A percentile compares a stretch with the other conserved stretches of the same genome.
Evolutionary conservation across 2,888 invertebrate genomes (phyloP).

Genomic region (Cantharis lateralis): DNA sequence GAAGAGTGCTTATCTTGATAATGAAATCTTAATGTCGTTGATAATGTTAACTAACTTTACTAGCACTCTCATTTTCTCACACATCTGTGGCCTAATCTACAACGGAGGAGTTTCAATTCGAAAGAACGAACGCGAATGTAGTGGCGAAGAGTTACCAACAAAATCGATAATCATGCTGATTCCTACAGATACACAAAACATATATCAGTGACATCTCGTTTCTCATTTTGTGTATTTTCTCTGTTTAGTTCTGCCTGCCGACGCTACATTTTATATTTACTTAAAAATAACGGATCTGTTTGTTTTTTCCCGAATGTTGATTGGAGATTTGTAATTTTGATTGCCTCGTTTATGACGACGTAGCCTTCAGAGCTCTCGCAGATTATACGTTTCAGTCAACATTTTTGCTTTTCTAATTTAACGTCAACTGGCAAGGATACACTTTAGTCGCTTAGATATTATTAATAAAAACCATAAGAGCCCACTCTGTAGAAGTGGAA

Average conservation of each 20-base stretch:
- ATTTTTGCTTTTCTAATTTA: background rate
- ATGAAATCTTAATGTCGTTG: background rate
- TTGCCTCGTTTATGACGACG: slow-evolving; percentile 15
- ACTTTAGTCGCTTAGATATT: background rate
- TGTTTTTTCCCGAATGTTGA: slow-evolving; percentile 25
- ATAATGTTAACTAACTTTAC: slow-evolving; percentile 20
- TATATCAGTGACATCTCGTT: slow-evolving; percentile 39
- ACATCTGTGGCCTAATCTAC: slow-evolving; percentile 22
- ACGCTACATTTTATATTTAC: slow-evolving; percentile 18
- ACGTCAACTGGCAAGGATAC: background rate
- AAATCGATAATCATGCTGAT: slow-evolving; percentile 38
- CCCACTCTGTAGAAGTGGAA: slow-evolving; percentile 4
- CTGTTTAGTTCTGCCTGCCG: slow-evolving; percentile 15
- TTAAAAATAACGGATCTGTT: slow-evolving; percentile 17
- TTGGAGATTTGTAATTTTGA: slow-evolving; percentile 25
- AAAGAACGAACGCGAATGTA: slow-evolving; percentile 14
- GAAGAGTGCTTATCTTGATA: background rate
- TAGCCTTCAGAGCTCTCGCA: background rate
- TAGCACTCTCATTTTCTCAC: slow-evolving; percentile 23
- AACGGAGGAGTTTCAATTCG: slow-evolving; percentile 22
- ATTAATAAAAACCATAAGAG: background rate
- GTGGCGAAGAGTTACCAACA: slow-evolving; percentile 22
- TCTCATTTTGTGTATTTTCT: slow-evolving; percentile 32
- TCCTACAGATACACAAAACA: slow-evolving; percentile 36
- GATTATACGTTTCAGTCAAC: background rate